Evolutionary conservation across 2,113 vertebrate genomes (phyloP).

Genomic region (rat (Rattus norvegicus)): GRCr8 NC_086020.1:23351501-23352000

Average conservation of each 20-base stretch:
- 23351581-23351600: not conserved
- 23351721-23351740: not conserved
- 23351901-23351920: not conserved
- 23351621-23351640: not conserved
- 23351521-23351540: not conserved
- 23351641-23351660: not conserved
- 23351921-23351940: conserved; percentile 9
- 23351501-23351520: not conserved
- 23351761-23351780: not conserved
- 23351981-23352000: not conserved
- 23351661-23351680: not conserved
- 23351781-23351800: not conserved
- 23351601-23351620: conserved; percentile 3
- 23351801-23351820: not conserved
- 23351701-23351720: not conserved
- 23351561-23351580: not conserved
- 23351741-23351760: not conserved
- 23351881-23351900: not conserved
- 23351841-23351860: conserved; percentile 17
- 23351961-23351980: not conserved
- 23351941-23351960: conserved; percentile 8
- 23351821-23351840: not conserved
- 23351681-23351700: not conserved
- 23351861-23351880: not conserved
- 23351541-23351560: not conserved